These are phyloP conservation scores for Eulemur mongoz DNA, from an alignment of 2,797 vertebrate genomes.

Conservation along the genomic window DNA sequence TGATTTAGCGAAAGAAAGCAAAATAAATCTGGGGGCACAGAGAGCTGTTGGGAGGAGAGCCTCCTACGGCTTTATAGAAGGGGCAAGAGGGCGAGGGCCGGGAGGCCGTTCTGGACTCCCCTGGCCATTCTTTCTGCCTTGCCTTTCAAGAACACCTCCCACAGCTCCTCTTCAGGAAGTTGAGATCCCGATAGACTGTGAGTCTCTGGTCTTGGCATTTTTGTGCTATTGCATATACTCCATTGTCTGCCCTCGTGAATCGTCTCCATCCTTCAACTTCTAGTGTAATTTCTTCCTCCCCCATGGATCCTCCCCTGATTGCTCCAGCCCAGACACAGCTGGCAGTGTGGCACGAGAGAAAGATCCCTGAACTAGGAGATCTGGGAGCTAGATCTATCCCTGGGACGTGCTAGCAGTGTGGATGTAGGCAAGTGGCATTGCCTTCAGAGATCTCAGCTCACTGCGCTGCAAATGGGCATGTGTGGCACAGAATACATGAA, in stretches of 20 bases:
- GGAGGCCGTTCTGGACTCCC: too few species aligned
- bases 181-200: neutral
- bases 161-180: neutral
- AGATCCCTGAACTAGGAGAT: neutral
- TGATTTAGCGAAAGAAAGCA: constrained; percentile 89
- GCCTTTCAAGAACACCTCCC: neutral
- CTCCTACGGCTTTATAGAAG: constrained; percentile 65
- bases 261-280: neutral
- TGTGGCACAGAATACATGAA: neutral
- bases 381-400: neutral
- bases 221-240: neutral
- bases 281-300: neutral
- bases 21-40: constrained; percentile 86
- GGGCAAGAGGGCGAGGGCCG: neutral
- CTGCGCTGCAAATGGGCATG: neutral
- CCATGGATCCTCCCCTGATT: neutral
- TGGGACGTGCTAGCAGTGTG: neutral
- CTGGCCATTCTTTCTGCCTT: neutral
- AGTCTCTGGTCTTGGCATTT: neutral
- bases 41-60: constrained; percentile 84
- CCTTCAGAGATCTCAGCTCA: neutral
- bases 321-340: neutral
- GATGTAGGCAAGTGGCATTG: neutral
- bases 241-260: neutral
- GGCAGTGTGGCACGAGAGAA: neutral